A percentile compares a stretch with the other conserved stretches of the same genome.
Evolutionary conservation across 1,140 invertebrate species (phyloP).

Genomic region (Diorhabda sublineata): DNA sequence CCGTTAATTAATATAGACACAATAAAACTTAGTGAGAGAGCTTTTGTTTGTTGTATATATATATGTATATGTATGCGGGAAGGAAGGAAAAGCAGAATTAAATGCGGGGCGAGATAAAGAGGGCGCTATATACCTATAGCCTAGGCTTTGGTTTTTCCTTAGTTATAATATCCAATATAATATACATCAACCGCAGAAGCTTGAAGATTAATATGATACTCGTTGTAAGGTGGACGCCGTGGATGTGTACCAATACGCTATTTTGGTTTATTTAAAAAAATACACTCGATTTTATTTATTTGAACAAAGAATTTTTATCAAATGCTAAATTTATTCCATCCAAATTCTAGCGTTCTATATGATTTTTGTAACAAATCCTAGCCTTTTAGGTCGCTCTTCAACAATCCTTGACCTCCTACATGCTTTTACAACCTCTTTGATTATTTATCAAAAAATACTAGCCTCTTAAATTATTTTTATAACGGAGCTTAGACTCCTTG

Average conservation of each 20-base stretch:
- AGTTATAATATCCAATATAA: constrained; percentile 47
- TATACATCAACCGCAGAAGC: constrained; percentile 46
- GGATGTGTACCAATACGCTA: constrained; percentile 26
- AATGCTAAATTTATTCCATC: no score
- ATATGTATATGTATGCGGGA: constrained; percentile 10
- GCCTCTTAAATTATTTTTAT: no score
- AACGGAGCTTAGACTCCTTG: no score
- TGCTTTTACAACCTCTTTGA: no score
- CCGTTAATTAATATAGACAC: constrained; percentile 43
- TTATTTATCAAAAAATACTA: no score
- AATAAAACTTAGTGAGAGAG: constrained; percentile 34
- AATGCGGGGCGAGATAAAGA: constrained; percentile 40
- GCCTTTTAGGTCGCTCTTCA: no score
- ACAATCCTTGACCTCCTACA: no score
- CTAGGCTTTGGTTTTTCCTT: constrained; percentile 52
- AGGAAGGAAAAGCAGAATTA: constrained; percentile 2
- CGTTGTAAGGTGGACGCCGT: constrained; percentile 35
- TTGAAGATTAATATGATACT: constrained; percentile 45
- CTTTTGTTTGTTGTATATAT: constrained; percentile 26
- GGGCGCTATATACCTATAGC: constrained; percentile 24
- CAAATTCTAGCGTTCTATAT: no score
- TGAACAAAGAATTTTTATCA: no score
- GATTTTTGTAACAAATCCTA: no score
- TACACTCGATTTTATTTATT: no score
- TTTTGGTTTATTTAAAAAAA: not conserved